Evolutionary conservation across 2,888 invertebrate species (phyloP).

Genomic region (Lymantria monacha): DNA sequence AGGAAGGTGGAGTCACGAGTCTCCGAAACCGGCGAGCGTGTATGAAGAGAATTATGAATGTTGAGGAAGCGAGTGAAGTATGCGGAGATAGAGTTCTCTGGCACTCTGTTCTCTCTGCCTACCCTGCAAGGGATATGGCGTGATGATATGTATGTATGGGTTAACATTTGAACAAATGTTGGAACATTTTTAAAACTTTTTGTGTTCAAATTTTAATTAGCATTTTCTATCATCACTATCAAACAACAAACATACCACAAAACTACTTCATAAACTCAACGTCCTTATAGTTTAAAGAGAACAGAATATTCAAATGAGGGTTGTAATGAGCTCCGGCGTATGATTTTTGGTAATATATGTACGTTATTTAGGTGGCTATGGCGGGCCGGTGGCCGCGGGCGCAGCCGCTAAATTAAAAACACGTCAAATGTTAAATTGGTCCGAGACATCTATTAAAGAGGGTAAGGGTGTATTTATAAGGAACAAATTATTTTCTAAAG

Average conservation of each 20-base stretch:
- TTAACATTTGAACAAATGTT: too few species aligned
- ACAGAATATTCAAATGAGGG: slow-evolving; percentile 63
- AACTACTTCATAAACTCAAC: slow-evolving; percentile 18
- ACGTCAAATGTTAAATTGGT: slow-evolving; percentile 82
- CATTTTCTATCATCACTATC: slow-evolving; percentile 7
- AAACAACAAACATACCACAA: neutral
- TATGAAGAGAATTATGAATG: too few species aligned
- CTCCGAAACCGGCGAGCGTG: too few species aligned
- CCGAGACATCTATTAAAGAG: slow-evolving; percentile 80
- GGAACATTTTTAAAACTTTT: too few species aligned
- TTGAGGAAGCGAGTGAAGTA: too few species aligned
- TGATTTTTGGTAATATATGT: slow-evolving; percentile 73
- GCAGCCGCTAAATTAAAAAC: slow-evolving; percentile 80
- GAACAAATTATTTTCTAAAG: slow-evolving; percentile 7
- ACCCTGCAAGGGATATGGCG: too few species aligned
- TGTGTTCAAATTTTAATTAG: neutral
- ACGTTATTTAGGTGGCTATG: slow-evolving; percentile 62
- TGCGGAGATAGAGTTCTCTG: too few species aligned
- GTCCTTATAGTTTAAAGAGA: slow-evolving; percentile 28
- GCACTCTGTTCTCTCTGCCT: too few species aligned
- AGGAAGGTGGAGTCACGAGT: too few species aligned
- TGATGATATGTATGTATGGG: too few species aligned
- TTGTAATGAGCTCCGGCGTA: slow-evolving; percentile 70
- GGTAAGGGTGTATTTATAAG: slow-evolving; percentile 47
- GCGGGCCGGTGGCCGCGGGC: slow-evolving; percentile 76